Evolutionary conservation across 2,888 invertebrate genomes (phyloP), one percentile per base, ranked within the genome.

Genomic region (Pollenia griseotomentosa): DNA sequence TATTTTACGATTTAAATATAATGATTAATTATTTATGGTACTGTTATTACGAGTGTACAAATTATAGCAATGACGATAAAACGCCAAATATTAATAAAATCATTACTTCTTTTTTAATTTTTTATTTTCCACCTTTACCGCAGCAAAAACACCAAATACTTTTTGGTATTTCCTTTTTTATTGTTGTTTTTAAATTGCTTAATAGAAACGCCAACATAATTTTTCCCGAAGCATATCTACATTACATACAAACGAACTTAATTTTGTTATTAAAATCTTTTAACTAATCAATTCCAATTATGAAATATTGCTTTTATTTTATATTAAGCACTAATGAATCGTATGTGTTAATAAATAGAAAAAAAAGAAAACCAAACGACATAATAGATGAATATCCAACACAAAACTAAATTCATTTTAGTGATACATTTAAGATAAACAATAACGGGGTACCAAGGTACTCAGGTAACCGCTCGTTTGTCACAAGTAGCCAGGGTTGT

Each of bases 311-410:
- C 5, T 40, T 53, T 40, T 19, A 53, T 33, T 14, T 33, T 0
- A 33, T 66, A 14, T 51, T 46, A 71, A 44, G 16, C 33, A 74
- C 2, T 12, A 40, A 51, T 53, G 6, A n/a, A n/a, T 74, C 23
- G 40, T 61, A 48, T 14, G n/a, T n/a, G 65, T 77, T 44, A 23
- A 10, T 44, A 55, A 23, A 44, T 44, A 44, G 9, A 44, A 77
- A 75, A 51, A 9, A 42, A 51, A 7, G 65, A 44, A 65, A 77
- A 16, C 53, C 40, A 75, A 53, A 65, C 75, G 23, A 77, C 53
- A 75, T 51, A 63, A 75, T 63, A 63, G 19, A 63, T 51, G 75
- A 63, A 53, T 63, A 71, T 57, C 48, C 63, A 51, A 51, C 61
- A 63, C 51, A 63, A 59, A 59, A 71, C 71, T 59, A 42, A 46